Conservation (phyloP, 2,888 invertebrate genomes). For the Heliconius aoede region DNA sequence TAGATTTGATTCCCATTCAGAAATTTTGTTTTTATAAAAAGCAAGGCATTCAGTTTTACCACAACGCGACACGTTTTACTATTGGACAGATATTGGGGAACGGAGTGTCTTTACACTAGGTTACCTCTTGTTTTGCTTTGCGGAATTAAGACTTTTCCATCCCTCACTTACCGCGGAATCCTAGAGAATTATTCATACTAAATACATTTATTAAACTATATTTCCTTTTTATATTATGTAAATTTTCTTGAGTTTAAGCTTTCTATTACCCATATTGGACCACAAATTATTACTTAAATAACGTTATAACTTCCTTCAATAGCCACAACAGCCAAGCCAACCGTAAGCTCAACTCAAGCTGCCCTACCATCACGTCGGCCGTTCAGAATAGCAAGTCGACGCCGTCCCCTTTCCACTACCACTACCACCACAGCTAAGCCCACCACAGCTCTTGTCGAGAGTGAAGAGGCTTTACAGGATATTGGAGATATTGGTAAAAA, state of each 20-base stretch:
- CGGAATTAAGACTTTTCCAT: too few relatives aligned
- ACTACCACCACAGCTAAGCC: conserved; percentile 54
- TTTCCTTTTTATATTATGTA: too few relatives aligned
- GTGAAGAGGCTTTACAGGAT: conserved; percentile 70
- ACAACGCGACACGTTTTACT: background rate
- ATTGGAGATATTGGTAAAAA: conserved; percentile 69
- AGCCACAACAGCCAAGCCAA: conserved; percentile 50
- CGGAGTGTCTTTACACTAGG: background rate
- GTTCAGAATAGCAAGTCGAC: conserved; percentile 70
- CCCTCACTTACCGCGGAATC: too few relatives aligned
- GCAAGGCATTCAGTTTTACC: background rate
- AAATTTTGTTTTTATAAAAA: too few relatives aligned
- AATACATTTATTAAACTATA: too few relatives aligned
- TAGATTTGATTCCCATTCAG: background rate
- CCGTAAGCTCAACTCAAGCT: conserved; percentile 44
- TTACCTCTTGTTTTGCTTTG: background rate
- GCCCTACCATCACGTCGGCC: conserved; percentile 58
- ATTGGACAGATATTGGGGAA: background rate
- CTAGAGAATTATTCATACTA: too few relatives aligned
- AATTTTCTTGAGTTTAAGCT: too few relatives aligned
- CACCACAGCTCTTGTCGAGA: conserved; percentile 56
- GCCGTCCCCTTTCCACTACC: conserved; percentile 55
- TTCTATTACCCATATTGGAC: too few relatives aligned
- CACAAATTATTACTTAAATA: background rate
- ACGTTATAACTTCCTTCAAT: conserved; percentile 16